These are phyloP conservation scores for Pogona vitticeps DNA, from an alignment of 2,113 vertebrate genomes.

Conservation along the genomic window DNA sequence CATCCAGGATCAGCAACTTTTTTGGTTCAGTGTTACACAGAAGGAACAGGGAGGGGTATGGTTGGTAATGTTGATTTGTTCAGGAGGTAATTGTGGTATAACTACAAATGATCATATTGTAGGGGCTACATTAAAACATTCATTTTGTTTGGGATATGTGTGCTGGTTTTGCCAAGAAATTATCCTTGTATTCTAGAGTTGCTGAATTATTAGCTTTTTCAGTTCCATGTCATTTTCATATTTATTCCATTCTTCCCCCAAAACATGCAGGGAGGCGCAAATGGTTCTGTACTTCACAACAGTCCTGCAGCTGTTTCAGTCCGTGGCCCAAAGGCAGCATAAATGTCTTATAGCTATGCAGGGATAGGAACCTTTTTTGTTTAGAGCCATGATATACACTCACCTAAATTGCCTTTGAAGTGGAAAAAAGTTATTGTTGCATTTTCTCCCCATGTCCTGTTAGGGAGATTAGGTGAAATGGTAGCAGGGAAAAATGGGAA, in stretches of 20 bases:
- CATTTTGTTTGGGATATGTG: neutral
- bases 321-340: neutral
- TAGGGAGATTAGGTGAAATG: neutral
- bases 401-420: neutral
- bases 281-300: neutral
- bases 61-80: neutral
- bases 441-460: neutral
- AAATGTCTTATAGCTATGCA: neutral
- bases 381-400: neutral
- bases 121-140: neutral
- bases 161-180: neutral
- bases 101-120: neutral
- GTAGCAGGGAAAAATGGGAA: neutral
- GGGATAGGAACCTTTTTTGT: neutral
- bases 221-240: neutral
- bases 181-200: neutral
- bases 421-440: neutral
- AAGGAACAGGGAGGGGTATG: constrained; percentile 62
- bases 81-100: neutral
- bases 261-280: neutral
- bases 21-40: constrained; percentile 66
- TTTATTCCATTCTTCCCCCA: no score
- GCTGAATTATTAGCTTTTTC: neutral
- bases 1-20: constrained; percentile 45
- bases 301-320: neutral